phyloP scores from a whole-genome alignment of 2,113 vertebrate genomes.

The Cinclus cinclus region DNA sequence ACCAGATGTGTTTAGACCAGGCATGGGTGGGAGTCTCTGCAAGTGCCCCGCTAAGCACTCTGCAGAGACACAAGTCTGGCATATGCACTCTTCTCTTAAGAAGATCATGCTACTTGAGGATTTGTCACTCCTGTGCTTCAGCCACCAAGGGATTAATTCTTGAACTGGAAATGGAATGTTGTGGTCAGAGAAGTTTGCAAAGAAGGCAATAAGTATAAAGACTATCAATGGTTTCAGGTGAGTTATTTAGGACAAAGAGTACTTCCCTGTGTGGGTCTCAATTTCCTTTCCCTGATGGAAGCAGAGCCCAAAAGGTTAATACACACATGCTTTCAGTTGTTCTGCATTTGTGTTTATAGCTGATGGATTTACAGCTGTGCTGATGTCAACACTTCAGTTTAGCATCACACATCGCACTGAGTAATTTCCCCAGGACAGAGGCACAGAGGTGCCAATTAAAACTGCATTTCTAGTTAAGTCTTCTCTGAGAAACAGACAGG shows the following conservation, averaged over 20 bases:
- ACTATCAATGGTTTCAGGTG: background rate
- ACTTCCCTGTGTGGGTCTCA: accelerated
- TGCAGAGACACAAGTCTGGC: background rate
- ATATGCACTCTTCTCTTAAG: background rate
- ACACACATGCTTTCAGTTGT: background rate
- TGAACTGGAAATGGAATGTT: background rate
- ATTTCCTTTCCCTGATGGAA: background rate
- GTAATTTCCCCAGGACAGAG: background rate
- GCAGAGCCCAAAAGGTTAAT: background rate
- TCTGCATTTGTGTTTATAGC: background rate
- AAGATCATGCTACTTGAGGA: background rate
- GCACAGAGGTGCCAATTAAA: background rate
- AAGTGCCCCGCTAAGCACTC: background rate
- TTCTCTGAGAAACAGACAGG: background rate
- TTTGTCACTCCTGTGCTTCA: background rate
- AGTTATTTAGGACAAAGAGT: background rate
- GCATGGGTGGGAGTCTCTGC: background rate
- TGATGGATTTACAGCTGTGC: background rate
- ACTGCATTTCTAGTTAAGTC: background rate
- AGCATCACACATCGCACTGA: background rate
- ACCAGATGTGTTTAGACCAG: background rate
- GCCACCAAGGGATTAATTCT: slow-evolving; percentile 5
- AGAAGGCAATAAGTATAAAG: background rate
- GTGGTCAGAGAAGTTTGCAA: background rate
- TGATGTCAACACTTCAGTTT: background rate